Conservation (phyloP, 2,888 invertebrate genomes). For the Amiota minor region DNA sequence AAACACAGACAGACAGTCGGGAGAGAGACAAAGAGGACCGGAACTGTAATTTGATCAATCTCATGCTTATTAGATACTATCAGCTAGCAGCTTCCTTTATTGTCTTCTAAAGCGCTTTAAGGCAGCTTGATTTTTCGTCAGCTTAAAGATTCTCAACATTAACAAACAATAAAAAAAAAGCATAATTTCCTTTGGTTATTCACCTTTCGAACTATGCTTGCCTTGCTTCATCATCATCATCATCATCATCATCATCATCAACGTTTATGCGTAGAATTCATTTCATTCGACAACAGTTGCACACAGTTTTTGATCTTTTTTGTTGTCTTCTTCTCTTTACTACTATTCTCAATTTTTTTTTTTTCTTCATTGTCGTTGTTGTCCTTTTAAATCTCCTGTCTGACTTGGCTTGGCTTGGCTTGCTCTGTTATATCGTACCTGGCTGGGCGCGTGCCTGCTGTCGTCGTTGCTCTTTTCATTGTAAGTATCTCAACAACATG, state of each 20-base stretch:
- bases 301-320: conserved; percentile 38
- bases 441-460: conserved; percentile 69
- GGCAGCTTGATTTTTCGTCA: conserved; percentile 37
- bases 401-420: neutral
- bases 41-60: conserved; percentile 71
- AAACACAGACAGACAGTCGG: conserved; percentile 32
- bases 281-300: conserved; percentile 55
- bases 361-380: conserved; percentile 36
- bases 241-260: conserved; percentile 28
- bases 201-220: conserved; percentile 19
- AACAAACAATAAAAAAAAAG: conserved; percentile 1
- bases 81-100: conserved; percentile 50
- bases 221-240: neutral
- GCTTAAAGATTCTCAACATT: conserved; percentile 41
- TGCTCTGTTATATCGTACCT: conserved; percentile 32
- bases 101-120: conserved; percentile 49
- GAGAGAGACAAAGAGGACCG: conserved; percentile 44
- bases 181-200: conserved; percentile 16
- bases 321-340: conserved; percentile 46
- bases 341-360: conserved; percentile 35
- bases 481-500: conserved; percentile 7
- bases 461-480: conserved; percentile 55
- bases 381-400: conserved; percentile 24
- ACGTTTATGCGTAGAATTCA: conserved; percentile 19
- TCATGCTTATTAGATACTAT: conserved; percentile 57